A percentile compares a stretch with the other conserved stretches of the same genome.
These are phyloP conservation scores for Herpailurus yagouaroundi DNA, from an alignment of 2,113 vertebrate species.

Conservation along the genomic window DNA sequence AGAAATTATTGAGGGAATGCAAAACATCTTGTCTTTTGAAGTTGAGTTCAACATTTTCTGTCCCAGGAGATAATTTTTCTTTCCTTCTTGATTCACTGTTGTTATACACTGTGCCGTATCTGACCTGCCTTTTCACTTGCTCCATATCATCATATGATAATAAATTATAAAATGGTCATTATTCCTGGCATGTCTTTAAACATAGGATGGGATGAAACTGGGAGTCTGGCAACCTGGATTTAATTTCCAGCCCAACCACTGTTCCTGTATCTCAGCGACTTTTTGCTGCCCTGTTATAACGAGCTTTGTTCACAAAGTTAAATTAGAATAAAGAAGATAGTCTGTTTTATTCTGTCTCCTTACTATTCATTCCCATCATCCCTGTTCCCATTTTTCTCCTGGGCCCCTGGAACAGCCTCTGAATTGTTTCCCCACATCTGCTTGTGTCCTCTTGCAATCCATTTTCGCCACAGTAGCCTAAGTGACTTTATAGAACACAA, in stretches of 20 bases:
- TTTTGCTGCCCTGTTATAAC: neutral
- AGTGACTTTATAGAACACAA: neutral
- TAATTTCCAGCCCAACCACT: neutral
- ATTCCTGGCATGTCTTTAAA: neutral
- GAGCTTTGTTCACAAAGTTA: neutral
- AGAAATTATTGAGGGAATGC: neutral
- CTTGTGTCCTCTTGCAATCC: neutral
- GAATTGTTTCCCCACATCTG: neutral
- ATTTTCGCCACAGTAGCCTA: neutral
- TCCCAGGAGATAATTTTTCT: neutral
- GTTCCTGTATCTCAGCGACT: neutral
- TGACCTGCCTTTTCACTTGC: neutral
- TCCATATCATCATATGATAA: neutral
- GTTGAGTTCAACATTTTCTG: conserved; percentile 53
- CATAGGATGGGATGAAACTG: neutral
- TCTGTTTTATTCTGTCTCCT: neutral
- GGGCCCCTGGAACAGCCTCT: neutral
- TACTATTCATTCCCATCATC: neutral
- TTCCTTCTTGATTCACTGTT: neutral
- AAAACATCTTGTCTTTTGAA: conserved; percentile 25
- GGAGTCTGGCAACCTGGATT: neutral
- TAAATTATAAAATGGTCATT: neutral
- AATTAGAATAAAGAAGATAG: neutral
- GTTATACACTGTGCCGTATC: neutral
- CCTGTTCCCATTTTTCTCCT: neutral